phyloP scores from a whole-genome alignment of 2,888 invertebrate species.

The Dicyrtomina minuta region DNA sequence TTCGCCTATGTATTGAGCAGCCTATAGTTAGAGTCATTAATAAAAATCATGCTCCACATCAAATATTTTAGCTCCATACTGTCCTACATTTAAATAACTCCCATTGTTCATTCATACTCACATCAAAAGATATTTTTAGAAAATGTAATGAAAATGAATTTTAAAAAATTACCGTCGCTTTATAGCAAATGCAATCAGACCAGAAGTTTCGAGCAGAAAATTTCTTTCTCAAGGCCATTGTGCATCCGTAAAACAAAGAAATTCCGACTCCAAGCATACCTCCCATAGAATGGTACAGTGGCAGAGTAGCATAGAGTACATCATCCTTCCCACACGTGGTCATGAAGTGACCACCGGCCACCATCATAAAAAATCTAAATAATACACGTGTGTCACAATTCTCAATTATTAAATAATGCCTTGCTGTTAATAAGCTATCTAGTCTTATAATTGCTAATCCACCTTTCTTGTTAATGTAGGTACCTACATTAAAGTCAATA shows the following conservation, averaged over 20 bases:
- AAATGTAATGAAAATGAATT: background rate
- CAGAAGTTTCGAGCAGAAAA: conserved; percentile 64
- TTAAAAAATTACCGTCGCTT: conserved; percentile 60
- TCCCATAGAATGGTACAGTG: conserved; percentile 60
- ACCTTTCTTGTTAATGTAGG: too few relatives aligned
- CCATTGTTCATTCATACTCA: too few relatives aligned
- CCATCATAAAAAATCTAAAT: conserved; percentile 32
- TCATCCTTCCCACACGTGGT: conserved; percentile 70
- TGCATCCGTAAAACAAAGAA: conserved; percentile 57
- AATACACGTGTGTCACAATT: background rate
- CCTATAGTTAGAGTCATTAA: conserved; percentile 59
- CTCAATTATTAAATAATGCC: conserved; percentile 29
- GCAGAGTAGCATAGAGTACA: conserved; percentile 62
- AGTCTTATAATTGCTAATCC: background rate
- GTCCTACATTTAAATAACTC: background rate
- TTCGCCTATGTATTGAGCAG: conserved; percentile 85
- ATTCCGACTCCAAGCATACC: conserved; percentile 60
- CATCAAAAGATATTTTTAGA: too few relatives aligned
- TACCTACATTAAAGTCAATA: background rate
- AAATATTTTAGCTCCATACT: background rate
- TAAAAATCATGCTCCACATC: background rate
- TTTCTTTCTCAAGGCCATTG: conserved; percentile 61
- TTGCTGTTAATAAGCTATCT: conserved; percentile 3
- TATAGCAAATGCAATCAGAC: conserved; percentile 61
- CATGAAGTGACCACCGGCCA: conserved; percentile 55